A percentile compares a stretch with the other conserved stretches of the same genome.
Conservation (phyloP, 2,888 invertebrate genomes). For the Perizoma flavofasciatum region DNA sequence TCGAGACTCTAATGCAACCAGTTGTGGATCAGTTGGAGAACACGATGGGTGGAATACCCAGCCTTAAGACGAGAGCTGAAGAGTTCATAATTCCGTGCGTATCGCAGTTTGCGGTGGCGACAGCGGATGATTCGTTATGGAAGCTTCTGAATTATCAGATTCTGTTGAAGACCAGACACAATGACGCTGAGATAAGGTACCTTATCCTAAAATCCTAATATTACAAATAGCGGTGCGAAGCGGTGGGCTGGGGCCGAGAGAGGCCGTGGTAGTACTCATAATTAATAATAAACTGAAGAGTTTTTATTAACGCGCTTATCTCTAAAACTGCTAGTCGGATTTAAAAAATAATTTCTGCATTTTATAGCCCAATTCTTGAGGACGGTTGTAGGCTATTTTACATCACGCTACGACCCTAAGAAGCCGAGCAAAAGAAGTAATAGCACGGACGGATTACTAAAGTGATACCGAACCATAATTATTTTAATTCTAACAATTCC, state of each 20-base stretch:
- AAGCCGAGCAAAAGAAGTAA: too few species aligned
- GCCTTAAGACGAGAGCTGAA: conserved; percentile 84
- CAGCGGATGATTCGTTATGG: conserved; percentile 94
- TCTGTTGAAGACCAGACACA: conserved; percentile 92
- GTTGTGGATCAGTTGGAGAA: conserved; percentile 95
- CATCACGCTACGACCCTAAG: too few species aligned
- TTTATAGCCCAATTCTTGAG: too few species aligned
- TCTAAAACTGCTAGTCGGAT: too few species aligned
- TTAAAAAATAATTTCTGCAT: too few species aligned
- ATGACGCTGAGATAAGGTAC: conserved; percentile 87
- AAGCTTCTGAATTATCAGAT: conserved; percentile 96
- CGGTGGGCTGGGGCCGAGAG: too few species aligned
- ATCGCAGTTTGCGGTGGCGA: conserved; percentile 91
- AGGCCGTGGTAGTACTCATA: too few species aligned
- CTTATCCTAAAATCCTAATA: conserved; percentile 13
- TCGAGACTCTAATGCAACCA: conserved; percentile 93
- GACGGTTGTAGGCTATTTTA: too few species aligned
- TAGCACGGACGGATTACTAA: too few species aligned
- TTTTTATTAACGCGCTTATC: too few species aligned
- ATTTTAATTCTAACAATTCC: neutral
- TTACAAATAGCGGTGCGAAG: too few species aligned
- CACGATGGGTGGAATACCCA: conserved; percentile 84
- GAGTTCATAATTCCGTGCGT: conserved; percentile 90
- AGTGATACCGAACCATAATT: neutral
- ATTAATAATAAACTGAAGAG: too few species aligned